A percentile compares a stretch with the other conserved stretches of the same genome.
Conservation (phyloP, 2,113 vertebrate genomes). For the Meles meles region DNA sequence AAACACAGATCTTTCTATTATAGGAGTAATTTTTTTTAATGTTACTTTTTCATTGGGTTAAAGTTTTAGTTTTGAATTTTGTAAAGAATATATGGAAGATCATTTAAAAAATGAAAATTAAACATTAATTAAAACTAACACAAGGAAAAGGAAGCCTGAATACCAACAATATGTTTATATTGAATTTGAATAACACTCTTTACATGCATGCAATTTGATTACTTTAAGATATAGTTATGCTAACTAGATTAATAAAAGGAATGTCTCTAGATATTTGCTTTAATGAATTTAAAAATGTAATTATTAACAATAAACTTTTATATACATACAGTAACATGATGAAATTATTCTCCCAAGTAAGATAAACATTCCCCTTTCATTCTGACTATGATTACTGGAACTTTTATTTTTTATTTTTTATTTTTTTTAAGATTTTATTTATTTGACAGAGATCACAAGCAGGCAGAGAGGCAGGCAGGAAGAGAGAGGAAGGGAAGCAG, state of each 20-base stretch:
- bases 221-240: not conserved
- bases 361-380: not conserved
- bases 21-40: not conserved
- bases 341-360: not conserved
- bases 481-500: too few species aligned
- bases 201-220: not conserved
- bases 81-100: not conserved
- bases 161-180: not conserved
- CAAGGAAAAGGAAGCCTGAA: not conserved
- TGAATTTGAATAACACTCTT: not conserved
- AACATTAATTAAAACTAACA: not conserved
- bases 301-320: not conserved
- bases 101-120: not conserved
- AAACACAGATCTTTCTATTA: not conserved
- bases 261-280: slow-evolving; percentile 8
- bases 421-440: too few species aligned
- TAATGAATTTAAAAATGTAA: not conserved
- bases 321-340: not conserved
- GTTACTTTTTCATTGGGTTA: not conserved
- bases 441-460: too few species aligned
- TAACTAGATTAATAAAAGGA: slow-evolving; percentile 2
- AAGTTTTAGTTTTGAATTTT: not conserved
- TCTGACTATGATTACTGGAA: not conserved
- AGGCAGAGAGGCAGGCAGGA: too few species aligned
- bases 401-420: too few species aligned